These are phyloP conservation scores for Tachyglossus aculeatus DNA, from an alignment of 2,797 vertebrate genomes.

Conservation along the genomic window DNA sequence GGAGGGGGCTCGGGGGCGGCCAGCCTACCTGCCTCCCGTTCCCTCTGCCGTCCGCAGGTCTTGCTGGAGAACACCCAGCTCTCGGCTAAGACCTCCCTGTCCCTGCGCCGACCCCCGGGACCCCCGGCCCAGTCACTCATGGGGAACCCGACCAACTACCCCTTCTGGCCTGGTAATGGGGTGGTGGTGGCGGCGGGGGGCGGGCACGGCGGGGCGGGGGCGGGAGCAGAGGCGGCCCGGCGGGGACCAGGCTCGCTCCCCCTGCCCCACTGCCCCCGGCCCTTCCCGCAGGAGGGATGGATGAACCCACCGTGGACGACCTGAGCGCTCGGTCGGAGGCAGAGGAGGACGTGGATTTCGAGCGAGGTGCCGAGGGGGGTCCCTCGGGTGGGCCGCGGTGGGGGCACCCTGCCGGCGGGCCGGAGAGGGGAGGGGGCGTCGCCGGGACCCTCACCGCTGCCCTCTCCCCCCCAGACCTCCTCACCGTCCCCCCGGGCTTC, in stretches of 20 bases:
- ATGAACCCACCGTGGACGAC: conserved; percentile 88
- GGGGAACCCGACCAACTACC: conserved; percentile 91
- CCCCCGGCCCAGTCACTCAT: conserved; percentile 84
- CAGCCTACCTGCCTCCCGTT: neutral
- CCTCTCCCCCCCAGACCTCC: conserved; percentile 75
- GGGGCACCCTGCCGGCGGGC: neutral
- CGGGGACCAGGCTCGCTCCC: neutral
- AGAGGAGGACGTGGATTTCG: conserved; percentile 88
- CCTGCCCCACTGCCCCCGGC: neutral
- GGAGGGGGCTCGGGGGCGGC: too few relatives aligned
- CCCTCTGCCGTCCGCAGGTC: conserved; percentile 43
- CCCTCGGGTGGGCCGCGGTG: neutral
- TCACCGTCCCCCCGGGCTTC: conserved; percentile 83
- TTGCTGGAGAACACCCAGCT: conserved; percentile 81
- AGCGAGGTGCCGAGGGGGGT: conserved; percentile 74
- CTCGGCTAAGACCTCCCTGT: conserved; percentile 89
- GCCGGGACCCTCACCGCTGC: too few relatives aligned
- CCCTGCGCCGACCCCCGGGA: conserved; percentile 85
- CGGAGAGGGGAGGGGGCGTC: neutral
- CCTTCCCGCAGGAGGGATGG: conserved; percentile 83
- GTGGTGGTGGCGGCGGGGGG: neutral
- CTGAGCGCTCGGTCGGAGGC: conserved; percentile 79
- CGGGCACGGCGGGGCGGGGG: neutral
- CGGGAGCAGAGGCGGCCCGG: neutral
- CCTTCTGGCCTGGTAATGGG: conserved; percentile 87